phyloP scores from a whole-genome alignment of 2,797 vertebrate species.

The Tympanoctomys barrerae region DNA sequence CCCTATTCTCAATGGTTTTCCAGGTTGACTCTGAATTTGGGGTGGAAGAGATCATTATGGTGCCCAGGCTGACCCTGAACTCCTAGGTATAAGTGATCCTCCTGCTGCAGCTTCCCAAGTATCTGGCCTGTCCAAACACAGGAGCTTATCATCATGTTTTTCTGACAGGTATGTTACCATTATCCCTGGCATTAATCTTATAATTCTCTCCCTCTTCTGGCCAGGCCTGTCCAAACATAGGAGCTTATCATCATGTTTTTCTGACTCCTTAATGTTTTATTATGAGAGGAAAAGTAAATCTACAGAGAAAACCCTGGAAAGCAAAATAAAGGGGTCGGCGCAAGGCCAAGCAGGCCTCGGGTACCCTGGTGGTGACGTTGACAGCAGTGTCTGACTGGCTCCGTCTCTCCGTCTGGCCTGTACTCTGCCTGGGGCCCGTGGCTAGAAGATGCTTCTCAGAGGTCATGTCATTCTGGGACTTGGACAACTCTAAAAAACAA shows the following conservation, averaged over 20 bases:
- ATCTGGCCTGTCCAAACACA: too few species aligned
- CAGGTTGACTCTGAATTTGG: neutral
- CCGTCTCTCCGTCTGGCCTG: slow-evolving; percentile 85
- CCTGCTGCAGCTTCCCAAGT: neutral
- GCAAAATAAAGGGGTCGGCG: fast-evolving
- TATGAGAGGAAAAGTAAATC: neutral
- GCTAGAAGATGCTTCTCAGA: slow-evolving; percentile 87
- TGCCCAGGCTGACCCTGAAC: neutral
- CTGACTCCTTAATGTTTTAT: neutral
- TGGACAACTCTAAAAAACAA: slow-evolving; percentile 91
- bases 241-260: fast-evolving
- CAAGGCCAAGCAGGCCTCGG: fast-evolving
- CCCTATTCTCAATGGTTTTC: neutral
- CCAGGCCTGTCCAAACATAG: neutral
- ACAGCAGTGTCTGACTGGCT: slow-evolving; percentile 95
- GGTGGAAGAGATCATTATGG: neutral
- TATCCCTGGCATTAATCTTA: neutral
- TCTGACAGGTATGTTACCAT: too few species aligned
- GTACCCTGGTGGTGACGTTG: slow-evolving; percentile 88
- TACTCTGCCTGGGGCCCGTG: slow-evolving; percentile 74
- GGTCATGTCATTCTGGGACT: slow-evolving; percentile 94
- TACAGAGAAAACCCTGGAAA: neutral
- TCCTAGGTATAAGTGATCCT: neutral
- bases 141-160: too few species aligned
- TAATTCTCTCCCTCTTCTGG: neutral